Evolutionary conservation across 2,888 invertebrate species (phyloP).

Genomic region (Pammene fasciana): DNA sequence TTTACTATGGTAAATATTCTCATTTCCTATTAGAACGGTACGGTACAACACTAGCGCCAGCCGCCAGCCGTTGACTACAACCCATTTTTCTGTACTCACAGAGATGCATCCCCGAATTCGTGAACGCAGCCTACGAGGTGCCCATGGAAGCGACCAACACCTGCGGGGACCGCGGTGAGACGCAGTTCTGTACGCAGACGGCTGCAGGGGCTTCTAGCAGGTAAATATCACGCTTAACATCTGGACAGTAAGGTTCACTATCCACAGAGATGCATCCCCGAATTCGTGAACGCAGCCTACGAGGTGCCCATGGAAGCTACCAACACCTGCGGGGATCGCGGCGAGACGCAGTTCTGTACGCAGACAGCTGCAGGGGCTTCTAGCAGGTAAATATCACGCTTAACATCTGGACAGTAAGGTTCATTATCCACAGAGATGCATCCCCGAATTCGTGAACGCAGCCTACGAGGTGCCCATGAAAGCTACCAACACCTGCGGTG

Average conservation of each 20-base stretch:
- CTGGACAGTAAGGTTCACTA: no score
- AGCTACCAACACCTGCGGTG: constrained; percentile 98
- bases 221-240: constrained; percentile 48
- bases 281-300: constrained; percentile 98
- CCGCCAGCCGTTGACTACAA: no score
- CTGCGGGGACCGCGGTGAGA: constrained; percentile 92
- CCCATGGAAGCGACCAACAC: constrained; percentile 97
- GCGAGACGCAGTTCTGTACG: constrained; percentile 92
- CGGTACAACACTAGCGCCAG: no score
- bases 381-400: constrained; percentile 66
- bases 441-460: constrained; percentile 98
- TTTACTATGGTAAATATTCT: no score
- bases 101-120: constrained; percentile 98
- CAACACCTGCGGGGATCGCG: constrained; percentile 96
- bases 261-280: constrained; percentile 94
- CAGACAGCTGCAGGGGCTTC: constrained; percentile 91
- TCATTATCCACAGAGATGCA: constrained; percentile 88
- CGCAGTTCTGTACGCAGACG: constrained; percentile 96
- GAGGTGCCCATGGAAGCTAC: constrained; percentile 94
- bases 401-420: neutral
- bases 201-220: constrained; percentile 86
- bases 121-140: constrained; percentile 96
- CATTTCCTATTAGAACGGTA: no score
- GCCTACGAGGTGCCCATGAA: constrained; percentile 95
- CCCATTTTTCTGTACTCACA: constrained; percentile 69